These are phyloP conservation scores for Zonitis immaculata DNA, from an alignment of 2,888 invertebrate species.

Conservation along the genomic window DNA sequence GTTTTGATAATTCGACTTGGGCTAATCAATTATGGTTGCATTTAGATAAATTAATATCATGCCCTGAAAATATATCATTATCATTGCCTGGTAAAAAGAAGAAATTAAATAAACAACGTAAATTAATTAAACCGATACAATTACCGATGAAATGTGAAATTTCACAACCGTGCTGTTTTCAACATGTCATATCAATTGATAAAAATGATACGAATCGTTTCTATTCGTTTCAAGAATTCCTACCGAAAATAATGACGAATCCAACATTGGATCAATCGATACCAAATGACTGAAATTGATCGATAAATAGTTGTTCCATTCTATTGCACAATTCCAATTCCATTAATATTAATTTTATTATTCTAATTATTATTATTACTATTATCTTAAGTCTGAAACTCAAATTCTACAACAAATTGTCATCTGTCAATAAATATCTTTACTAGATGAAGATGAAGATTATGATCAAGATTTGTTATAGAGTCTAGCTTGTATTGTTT, in stretches of 20 bases:
- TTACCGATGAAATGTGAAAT: constrained; percentile 76
- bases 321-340: not conserved
- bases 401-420: too few species aligned
- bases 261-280: constrained; percentile 19
- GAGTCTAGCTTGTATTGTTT: too few species aligned
- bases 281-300: not conserved
- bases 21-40: constrained; percentile 67
- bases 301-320: not conserved
- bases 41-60: constrained; percentile 65
- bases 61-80: constrained; percentile 73
- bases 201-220: constrained; percentile 61
- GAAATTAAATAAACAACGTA: too few species aligned
- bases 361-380: not conserved
- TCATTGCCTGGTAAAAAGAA: constrained; percentile 62
- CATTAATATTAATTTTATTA: not conserved
- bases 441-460: too few species aligned
- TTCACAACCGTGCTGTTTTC: constrained; percentile 79
- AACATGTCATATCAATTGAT: constrained; percentile 75
- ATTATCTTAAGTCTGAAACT: not conserved
- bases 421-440: too few species aligned
- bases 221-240: constrained; percentile 63
- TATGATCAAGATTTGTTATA: too few species aligned
- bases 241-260: constrained; percentile 41
- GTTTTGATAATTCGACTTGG: constrained; percentile 70
- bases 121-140: constrained; percentile 54